Evolutionary conservation across 1,140 invertebrate species (phyloP).

Genomic region (Drosophila pseudoobscura): DNA sequence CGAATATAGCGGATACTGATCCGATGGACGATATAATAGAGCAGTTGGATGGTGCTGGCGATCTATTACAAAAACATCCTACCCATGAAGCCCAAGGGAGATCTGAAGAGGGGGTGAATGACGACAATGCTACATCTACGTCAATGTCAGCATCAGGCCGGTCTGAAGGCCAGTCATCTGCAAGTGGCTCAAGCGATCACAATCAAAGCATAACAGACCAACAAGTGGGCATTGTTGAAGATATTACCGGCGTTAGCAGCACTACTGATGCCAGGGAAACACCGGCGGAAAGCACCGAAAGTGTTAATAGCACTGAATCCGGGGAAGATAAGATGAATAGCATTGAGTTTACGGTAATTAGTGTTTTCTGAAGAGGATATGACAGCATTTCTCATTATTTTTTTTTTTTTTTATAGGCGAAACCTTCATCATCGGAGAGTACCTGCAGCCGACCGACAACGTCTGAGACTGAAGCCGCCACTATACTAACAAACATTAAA

Average conservation of each 20-base stretch:
- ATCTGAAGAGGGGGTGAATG: slow-evolving; percentile 26
- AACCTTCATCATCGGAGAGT: not conserved
- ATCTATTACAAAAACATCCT: slow-evolving; percentile 34
- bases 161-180: not conserved
- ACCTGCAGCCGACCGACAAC: slow-evolving; percentile 40
- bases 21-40: slow-evolving; percentile 82
- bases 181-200: not conserved
- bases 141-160: slow-evolving; percentile 10
- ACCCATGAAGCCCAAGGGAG: slow-evolving; percentile 6
- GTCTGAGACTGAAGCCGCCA: slow-evolving; percentile 73
- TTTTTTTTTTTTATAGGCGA: slow-evolving; percentile 5
- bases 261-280: slow-evolving; percentile 45
- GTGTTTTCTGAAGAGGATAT: not conserved
- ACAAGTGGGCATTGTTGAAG: slow-evolving; percentile 25
- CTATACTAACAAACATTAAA: slow-evolving; percentile 76
- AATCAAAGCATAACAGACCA: not conserved
- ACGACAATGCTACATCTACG: slow-evolving; percentile 41
- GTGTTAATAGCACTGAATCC: not conserved
- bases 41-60: slow-evolving; percentile 74
- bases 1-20: slow-evolving; percentile 47
- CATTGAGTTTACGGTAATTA: slow-evolving; percentile 22
- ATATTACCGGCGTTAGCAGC: slow-evolving; percentile 62
- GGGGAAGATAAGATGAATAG: not conserved
- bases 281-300: not conserved
- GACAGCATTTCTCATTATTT: not conserved